Conservation (phyloP, 1,140 invertebrate species). For the Carposina sasakii region DNA sequence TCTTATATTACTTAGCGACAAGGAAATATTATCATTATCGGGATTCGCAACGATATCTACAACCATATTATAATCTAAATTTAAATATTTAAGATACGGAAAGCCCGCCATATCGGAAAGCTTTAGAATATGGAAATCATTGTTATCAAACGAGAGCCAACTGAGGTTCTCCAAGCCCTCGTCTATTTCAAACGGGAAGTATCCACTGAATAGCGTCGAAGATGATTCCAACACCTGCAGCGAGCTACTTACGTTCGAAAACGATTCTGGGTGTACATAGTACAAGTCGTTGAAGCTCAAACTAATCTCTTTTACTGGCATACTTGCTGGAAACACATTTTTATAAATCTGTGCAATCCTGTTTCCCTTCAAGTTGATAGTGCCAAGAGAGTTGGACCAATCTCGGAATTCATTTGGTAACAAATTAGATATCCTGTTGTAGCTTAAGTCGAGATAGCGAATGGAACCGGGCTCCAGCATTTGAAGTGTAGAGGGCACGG, state of each 20-base stretch:
- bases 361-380: constrained; percentile 89
- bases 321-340: constrained; percentile 79
- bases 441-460: constrained; percentile 88
- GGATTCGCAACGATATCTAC: constrained; percentile 75
- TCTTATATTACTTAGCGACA: constrained; percentile 83
- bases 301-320: constrained; percentile 86
- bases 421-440: constrained; percentile 87
- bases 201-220: constrained; percentile 85
- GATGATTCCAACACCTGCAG: constrained; percentile 89
- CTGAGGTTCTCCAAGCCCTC: constrained; percentile 80
- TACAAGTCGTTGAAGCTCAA: constrained; percentile 90
- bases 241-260: constrained; percentile 78
- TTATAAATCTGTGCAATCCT: constrained; percentile 82
- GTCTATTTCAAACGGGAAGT: constrained; percentile 81
- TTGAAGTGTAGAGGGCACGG: constrained; percentile 79
- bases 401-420: constrained; percentile 81
- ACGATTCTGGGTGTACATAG: constrained; percentile 83
- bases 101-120: constrained; percentile 76
- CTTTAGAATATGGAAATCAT: constrained; percentile 83
- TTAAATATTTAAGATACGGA: constrained; percentile 84
- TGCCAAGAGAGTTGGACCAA: constrained; percentile 87
- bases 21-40: constrained; percentile 80
- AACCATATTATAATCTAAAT: constrained; percentile 89
- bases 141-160: constrained; percentile 92
- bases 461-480: constrained; percentile 80